Percentiles rank a stretch among this genome's conserved stretches.
phyloP scores from a whole-genome alignment of 2,888 invertebrate genomes.

The Drosophila aldrichi region DNA sequence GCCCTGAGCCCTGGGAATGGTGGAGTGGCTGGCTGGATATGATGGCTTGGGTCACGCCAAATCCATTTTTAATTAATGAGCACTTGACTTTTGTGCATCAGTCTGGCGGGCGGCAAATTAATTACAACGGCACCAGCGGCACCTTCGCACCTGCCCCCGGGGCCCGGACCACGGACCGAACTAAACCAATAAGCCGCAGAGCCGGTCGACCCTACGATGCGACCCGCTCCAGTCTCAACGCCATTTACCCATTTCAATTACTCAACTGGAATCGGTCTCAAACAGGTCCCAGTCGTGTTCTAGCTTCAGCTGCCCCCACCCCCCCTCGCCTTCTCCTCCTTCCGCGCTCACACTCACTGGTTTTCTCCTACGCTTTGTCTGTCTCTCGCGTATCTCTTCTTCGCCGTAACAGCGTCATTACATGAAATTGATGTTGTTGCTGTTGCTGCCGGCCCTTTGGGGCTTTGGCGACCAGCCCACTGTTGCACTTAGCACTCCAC shows the following conservation, averaged over 20 bases:
- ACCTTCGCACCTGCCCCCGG: slow-evolving; percentile 11
- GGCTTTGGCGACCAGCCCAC: slow-evolving; percentile 7
- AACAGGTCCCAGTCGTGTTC: neutral
- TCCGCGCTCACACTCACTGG: too few species aligned
- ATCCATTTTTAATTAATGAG: slow-evolving; percentile 65
- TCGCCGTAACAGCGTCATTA: slow-evolving; percentile 15
- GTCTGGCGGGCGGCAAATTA: slow-evolving; percentile 33
- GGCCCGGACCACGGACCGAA: slow-evolving; percentile 8
- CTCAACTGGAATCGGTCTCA: slow-evolving; percentile 11
- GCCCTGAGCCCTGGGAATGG: too few species aligned
- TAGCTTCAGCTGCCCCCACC: neutral
- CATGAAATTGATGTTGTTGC: slow-evolving; percentile 14
- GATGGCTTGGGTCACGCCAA: slow-evolving; percentile 35
- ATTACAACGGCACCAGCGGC: slow-evolving; percentile 40
- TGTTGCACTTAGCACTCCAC: slow-evolving; percentile 12
- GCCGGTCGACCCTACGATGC: neutral
- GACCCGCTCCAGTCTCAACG: neutral
- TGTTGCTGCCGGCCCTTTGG: slow-evolving; percentile 15
- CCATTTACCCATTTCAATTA: slow-evolving; percentile 37
- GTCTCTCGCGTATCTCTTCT: neutral
- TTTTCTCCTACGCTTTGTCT: neutral
- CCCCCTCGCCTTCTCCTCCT: too few species aligned
- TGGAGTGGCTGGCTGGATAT: neutral
- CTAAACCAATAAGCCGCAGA: slow-evolving; percentile 25
- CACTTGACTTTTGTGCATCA: slow-evolving; percentile 36